Conservation (phyloP, 2,797 vertebrate species). For the Borostomias antarcticus region DNA sequence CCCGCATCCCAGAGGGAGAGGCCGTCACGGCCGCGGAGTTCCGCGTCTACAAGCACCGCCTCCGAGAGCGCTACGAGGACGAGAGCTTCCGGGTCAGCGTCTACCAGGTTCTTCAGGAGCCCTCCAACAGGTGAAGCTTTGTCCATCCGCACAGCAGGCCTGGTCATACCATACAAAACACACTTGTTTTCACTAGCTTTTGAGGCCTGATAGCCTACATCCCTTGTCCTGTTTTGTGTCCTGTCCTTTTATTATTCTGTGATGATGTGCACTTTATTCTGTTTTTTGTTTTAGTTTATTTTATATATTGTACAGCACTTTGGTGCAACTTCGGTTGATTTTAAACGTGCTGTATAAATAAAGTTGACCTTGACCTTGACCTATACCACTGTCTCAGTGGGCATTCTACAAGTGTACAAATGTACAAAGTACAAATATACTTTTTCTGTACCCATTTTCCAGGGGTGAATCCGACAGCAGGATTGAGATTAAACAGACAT, state of each 20-base stretch:
- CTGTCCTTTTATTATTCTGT: no score
- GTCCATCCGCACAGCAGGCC: no score
- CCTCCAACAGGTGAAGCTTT: constrained; percentile 76
- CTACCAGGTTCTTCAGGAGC: constrained; percentile 90
- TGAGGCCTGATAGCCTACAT: background rate
- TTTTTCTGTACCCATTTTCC: background rate
- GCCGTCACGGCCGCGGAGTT: constrained; percentile 91
- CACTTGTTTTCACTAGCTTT: background rate
- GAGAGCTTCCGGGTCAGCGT: constrained; percentile 88
- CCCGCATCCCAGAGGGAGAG: constrained; percentile 92
- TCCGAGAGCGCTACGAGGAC: constrained; percentile 84
- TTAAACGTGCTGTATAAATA: no score
- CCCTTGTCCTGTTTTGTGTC: background rate
- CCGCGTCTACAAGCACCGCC: constrained; percentile 91
- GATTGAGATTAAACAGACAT: no score
- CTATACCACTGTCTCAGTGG: background rate
- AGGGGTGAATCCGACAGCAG: background rate
- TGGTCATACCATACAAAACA: no score
- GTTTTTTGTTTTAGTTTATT: no score
- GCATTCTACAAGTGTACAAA: background rate
- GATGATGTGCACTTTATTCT: no score
- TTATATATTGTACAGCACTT: no score
- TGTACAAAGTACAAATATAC: background rate
- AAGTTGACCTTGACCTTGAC: no score
- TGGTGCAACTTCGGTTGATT: no score